Conservation (phyloP, 2,113 vertebrate species). For the Oncorhynchus mykiss region DNA sequence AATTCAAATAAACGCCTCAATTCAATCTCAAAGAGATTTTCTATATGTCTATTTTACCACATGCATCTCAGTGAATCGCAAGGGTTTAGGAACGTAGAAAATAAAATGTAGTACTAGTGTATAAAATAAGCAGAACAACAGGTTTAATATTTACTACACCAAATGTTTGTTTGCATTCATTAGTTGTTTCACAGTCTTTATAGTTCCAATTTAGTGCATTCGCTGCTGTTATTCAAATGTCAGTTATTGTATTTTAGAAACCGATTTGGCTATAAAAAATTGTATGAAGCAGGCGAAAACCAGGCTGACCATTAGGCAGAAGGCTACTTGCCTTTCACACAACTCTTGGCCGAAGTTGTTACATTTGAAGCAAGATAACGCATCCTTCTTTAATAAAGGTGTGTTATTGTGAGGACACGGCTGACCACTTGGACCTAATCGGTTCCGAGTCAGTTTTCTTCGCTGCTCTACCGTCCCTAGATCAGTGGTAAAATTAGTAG, state of each 20-base stretch:
- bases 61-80: not conserved
- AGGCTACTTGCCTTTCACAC: not conserved
- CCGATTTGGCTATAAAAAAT: not conserved
- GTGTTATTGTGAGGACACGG: constrained; percentile 48
- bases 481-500: constrained; percentile 86
- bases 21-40: too few species aligned
- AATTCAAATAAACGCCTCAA: too few species aligned
- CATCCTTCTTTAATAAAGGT: not conserved
- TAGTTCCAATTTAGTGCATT: too few species aligned
- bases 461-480: constrained; percentile 52
- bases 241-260: not conserved
- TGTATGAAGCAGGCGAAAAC: not conserved
- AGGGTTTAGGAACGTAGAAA: too few species aligned
- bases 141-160: too few species aligned
- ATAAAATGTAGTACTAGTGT: not conserved
- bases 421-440: constrained; percentile 74
- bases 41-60: not conserved
- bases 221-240: too few species aligned
- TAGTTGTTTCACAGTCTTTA: too few species aligned
- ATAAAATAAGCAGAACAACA: too few species aligned
- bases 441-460: constrained; percentile 68
- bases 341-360: too few species aligned
- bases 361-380: not conserved
- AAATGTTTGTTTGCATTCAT: too few species aligned
- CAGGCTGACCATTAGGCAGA: not conserved